Conservation (phyloP, 2,113 vertebrate genomes). For the Rhabdomys dilectus region DNA sequence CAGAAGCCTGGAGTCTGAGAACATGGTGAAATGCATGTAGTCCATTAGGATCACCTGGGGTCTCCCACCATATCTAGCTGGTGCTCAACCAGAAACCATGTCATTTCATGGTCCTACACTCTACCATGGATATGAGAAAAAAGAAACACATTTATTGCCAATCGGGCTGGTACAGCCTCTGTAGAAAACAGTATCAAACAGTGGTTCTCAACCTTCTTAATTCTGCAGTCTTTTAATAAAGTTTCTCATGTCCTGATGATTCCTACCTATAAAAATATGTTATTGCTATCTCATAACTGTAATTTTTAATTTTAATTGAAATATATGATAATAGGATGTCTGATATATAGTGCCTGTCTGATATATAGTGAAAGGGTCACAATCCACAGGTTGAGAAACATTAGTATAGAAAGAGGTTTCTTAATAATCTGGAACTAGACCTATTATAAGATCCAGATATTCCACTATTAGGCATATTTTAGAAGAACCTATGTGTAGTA, state of each 20-base stretch:
- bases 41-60: no score
- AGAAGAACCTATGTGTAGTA: neutral
- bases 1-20: no score
- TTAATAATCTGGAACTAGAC: neutral
- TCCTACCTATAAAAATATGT: neutral
- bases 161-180: neutral
- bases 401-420: neutral
- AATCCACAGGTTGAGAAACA: neutral
- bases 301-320: neutral
- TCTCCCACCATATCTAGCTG: no score
- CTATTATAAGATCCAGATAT: no score
- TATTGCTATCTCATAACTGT: neutral
- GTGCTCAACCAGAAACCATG: no score
- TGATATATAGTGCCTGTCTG: neutral
- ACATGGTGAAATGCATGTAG: no score
- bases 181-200: neutral
- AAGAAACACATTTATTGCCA: neutral
- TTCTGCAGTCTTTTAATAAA: neutral
- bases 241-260: neutral
- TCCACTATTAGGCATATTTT: no score
- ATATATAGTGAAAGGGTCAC: no score
- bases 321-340: neutral
- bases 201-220: neutral
- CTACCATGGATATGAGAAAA: neutral
- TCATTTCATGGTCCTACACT: no score